phyloP scores from a whole-genome alignment of 2,888 invertebrate species.

The Sinopyrophorus schimmeli region DNA sequence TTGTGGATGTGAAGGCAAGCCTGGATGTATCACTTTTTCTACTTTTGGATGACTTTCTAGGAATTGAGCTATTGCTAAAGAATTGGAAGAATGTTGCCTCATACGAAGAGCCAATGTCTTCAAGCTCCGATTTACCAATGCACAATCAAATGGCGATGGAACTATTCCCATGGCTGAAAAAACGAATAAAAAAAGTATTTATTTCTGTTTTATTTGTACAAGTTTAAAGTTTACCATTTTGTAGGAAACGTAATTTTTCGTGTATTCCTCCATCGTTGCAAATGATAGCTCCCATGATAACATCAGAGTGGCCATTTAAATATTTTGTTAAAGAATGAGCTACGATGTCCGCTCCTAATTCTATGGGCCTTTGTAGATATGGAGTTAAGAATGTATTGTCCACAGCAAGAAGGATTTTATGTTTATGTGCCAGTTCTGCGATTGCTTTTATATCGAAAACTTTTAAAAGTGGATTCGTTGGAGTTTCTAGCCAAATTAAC shows the following conservation, averaged over 20 bases:
- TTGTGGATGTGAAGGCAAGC: conserved; percentile 84
- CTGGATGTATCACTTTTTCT: conserved; percentile 82
- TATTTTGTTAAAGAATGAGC: conserved; percentile 96
- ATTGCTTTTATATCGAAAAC: conserved; percentile 83
- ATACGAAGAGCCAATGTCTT: conserved; percentile 93
- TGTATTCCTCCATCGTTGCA: conserved; percentile 74
- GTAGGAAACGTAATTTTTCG: conserved; percentile 76
- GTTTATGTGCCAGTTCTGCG: conserved; percentile 63
- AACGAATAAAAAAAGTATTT: background rate
- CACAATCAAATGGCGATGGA: conserved; percentile 97
- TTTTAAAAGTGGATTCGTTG: conserved; percentile 93
- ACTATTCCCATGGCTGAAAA: conserved; percentile 81
- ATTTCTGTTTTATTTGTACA: background rate
- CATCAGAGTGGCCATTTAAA: conserved; percentile 97
- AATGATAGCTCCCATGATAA: conserved; percentile 91
- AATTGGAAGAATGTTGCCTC: conserved; percentile 83
- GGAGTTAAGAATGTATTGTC: conserved; percentile 95
- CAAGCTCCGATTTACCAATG: conserved; percentile 86
- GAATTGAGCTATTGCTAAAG: conserved; percentile 76
- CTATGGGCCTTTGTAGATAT: conserved; percentile 88
- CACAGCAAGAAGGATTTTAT: conserved; percentile 73
- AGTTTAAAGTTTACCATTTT: conserved; percentile 69
- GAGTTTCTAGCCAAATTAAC: conserved; percentile 93
- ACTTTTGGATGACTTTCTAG: conserved; percentile 80
- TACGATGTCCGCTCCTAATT: conserved; percentile 88